These are phyloP conservation scores for Ochropleura leucogaster DNA, from an alignment of 2,888 invertebrate genomes.

Conservation along the genomic window DNA sequence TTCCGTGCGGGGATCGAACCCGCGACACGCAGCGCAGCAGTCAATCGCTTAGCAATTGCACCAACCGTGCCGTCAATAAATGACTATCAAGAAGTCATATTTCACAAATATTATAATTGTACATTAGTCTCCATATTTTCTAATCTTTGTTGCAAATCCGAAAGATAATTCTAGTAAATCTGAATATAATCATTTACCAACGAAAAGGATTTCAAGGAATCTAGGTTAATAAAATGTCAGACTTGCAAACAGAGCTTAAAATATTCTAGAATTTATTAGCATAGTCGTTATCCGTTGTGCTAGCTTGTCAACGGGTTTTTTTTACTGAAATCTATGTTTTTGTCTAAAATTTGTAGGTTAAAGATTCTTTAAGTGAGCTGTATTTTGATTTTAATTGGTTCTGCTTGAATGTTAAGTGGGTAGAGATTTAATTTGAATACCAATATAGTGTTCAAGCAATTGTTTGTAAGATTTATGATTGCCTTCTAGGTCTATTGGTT, in stretches of 20 bases:
- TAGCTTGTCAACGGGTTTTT: conserved; percentile 27
- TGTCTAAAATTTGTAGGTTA: conserved; percentile 38
- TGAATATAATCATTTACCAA: conserved; percentile 21
- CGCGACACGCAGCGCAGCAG: too few relatives aligned
- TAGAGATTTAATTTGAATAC: conserved; percentile 16
- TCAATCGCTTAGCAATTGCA: too few relatives aligned
- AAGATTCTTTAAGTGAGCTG: conserved; percentile 35
- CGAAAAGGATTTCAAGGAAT: conserved; percentile 46
- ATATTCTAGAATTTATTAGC: conserved; percentile 59
- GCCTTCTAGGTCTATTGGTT: too few relatives aligned
- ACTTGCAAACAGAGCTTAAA: conserved; percentile 22
- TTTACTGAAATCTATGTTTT: conserved; percentile 34
- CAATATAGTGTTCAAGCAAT: not conserved
- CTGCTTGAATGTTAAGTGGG: conserved; percentile 26
- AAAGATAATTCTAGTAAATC: conserved; percentile 15
- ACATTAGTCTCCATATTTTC: not conserved
- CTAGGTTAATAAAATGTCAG: conserved; percentile 60
- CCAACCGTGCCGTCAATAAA: too few relatives aligned
- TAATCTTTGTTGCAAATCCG: not conserved
- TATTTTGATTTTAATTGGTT: conserved; percentile 26
- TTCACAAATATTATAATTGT: not conserved
- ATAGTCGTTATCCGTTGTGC: conserved; percentile 33
- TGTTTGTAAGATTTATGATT: not conserved
- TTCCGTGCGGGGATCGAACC: too few relatives aligned
- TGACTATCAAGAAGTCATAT: not conserved